Conservation (phyloP, 1,140 invertebrate genomes). For the Pantala flavescens region DNA sequence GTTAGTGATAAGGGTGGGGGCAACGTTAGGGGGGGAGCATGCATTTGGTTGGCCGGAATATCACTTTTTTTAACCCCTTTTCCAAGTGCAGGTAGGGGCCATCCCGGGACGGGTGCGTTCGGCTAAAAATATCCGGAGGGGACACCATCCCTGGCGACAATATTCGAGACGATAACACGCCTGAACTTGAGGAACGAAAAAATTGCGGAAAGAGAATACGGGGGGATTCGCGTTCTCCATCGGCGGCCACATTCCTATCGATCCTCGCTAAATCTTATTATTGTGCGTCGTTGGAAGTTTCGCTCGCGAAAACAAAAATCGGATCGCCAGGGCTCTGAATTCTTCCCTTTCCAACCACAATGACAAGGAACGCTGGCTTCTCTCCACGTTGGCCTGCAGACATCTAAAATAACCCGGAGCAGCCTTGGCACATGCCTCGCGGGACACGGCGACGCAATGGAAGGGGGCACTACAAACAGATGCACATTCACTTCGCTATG, state of each 20-base stretch:
- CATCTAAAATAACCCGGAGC: conserved; percentile 8
- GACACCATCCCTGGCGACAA: too few species aligned
- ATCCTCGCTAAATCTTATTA: too few species aligned
- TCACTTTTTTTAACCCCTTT: neutral
- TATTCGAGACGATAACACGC: too few species aligned
- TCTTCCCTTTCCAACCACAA: neutral
- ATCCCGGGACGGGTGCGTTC: neutral
- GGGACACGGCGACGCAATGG: neutral
- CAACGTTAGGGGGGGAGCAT: neutral
- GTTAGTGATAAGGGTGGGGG: neutral
- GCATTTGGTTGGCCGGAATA: conserved; percentile 7
- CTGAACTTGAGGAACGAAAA: too few species aligned
- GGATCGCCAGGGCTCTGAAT: neutral
- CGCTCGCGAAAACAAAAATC: too few species aligned
- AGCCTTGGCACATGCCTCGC: conserved; percentile 2
- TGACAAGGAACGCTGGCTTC: neutral
- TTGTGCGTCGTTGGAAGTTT: too few species aligned
- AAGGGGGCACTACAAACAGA: too few species aligned
- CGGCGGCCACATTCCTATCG: too few species aligned
- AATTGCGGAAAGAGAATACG: too few species aligned
- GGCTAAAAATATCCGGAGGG: neutral
- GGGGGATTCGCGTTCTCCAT: too few species aligned
- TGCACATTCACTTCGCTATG: too few species aligned
- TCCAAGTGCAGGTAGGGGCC: neutral
- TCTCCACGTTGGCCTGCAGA: conserved; percentile 2